These are phyloP conservation scores for Conopomorpha cramerella DNA, from an alignment of 1,140 invertebrate species.

Conservation along the genomic window DNA sequence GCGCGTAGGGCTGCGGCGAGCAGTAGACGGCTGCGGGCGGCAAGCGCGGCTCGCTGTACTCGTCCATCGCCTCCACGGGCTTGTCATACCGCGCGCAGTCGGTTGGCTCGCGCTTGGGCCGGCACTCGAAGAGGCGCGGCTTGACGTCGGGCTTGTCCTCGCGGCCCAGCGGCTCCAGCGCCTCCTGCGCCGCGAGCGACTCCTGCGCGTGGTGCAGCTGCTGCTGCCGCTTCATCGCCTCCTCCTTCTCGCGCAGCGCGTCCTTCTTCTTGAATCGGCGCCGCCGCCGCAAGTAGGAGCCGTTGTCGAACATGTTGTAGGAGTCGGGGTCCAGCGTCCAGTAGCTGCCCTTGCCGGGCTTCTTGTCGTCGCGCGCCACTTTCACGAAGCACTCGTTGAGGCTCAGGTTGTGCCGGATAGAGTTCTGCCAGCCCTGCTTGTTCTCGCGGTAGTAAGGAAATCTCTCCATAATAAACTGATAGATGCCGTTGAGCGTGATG, in stretches of 20 bases:
- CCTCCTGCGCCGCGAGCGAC: conserved; percentile 57
- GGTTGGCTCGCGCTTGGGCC: conserved; percentile 68
- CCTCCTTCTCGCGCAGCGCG: conserved; percentile 84
- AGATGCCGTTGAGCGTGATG: conserved; percentile 97
- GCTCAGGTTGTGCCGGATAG: conserved; percentile 94
- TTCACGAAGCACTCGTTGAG: conserved; percentile 99
- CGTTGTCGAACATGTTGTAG: conserved; percentile 99
- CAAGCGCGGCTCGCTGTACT: conserved; percentile 50
- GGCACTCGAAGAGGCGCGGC: conserved; percentile 61
- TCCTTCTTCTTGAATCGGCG: conserved; percentile 97
- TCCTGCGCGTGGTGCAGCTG: conserved; percentile 56
- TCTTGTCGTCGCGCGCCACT: conserved; percentile 89
- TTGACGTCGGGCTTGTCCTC: conserved; percentile 62
- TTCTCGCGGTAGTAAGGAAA: conserved; percentile 98
- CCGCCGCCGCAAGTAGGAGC: conserved; percentile 88
- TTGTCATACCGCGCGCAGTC: conserved; percentile 62
- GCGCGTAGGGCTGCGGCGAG: conserved; percentile 59
- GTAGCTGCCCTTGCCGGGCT: conserved; percentile 95
- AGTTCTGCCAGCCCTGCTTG: conserved; percentile 95
- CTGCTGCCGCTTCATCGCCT: conserved; percentile 79
- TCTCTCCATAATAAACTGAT: conserved; percentile 97
- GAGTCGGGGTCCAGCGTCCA: conserved; percentile 97
- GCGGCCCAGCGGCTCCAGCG: conserved; percentile 46
- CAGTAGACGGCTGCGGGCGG: conserved; percentile 56
- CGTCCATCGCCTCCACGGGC: conserved; percentile 44